phyloP scores from a whole-genome alignment of 1,140 invertebrate species.

The Tetragonula clypearis region DNA sequence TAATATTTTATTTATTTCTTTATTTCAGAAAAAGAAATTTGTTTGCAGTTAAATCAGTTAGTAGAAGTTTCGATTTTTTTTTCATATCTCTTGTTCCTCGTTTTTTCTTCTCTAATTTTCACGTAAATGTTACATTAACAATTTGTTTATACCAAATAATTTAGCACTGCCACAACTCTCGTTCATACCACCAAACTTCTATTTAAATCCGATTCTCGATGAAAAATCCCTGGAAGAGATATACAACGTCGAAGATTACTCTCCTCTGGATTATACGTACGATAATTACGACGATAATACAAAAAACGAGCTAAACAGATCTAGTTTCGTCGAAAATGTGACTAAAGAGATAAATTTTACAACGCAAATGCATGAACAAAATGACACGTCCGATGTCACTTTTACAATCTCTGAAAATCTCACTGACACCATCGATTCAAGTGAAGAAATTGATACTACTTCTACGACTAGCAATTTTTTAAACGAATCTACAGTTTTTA shows the following conservation, averaged over 20 bases:
- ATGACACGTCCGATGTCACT: not conserved
- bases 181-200: not conserved
- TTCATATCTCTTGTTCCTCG: not conserved
- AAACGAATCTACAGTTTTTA: not conserved
- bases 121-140: not conserved
- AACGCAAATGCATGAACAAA: not conserved
- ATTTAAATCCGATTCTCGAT: constrained; percentile 40
- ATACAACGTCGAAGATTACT: constrained; percentile 62
- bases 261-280: constrained; percentile 65
- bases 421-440: not conserved
- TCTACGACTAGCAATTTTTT: not conserved
- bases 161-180: constrained; percentile 1
- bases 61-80: not conserved
- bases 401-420: not conserved
- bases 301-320: not conserved
- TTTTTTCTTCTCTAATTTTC: not conserved
- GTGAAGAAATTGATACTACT: not conserved
- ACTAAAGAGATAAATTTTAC: not conserved
- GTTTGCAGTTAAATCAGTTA: not conserved
- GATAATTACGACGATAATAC: constrained; percentile 41
- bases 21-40: not conserved
- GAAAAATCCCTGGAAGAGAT: constrained; percentile 57
- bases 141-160: not conserved
- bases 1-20: not conserved
- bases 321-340: not conserved